phyloP scores from a whole-genome alignment of 2,797 vertebrate species.

The Australoheros facetus region DNA sequence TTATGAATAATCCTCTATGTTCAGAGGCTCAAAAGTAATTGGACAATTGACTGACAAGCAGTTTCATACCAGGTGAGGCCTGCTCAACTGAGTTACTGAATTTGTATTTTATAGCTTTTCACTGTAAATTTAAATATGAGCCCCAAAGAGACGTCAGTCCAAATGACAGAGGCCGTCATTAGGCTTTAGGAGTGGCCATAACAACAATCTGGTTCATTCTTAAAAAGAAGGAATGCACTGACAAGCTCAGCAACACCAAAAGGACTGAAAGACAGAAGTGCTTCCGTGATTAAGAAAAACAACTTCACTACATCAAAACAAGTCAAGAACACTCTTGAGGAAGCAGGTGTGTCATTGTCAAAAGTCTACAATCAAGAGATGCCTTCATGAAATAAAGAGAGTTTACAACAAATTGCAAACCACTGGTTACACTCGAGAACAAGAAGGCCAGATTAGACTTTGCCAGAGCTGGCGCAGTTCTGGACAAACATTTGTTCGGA shows the following conservation, averaged over 20 bases:
- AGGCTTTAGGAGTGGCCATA: not conserved
- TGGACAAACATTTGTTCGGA: not conserved
- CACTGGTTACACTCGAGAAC: not conserved
- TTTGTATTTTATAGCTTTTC: constrained; percentile 1
- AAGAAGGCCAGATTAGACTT: not conserved
- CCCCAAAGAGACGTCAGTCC: not conserved
- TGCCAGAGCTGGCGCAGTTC: not conserved
- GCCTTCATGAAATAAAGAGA: too few species aligned
- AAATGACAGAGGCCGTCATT: not conserved
- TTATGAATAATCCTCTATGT: not conserved
- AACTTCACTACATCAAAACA: not conserved
- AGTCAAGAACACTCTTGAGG: not conserved
- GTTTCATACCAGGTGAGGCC: not conserved
- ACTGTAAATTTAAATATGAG: not conserved
- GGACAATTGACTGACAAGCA: not conserved
- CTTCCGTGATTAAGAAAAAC: not conserved
- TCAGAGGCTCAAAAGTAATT: not conserved
- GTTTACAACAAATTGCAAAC: not conserved
- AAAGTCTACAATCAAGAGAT: not conserved
- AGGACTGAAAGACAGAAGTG: too few species aligned
- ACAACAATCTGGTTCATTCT: too few species aligned
- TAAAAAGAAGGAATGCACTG: too few species aligned
- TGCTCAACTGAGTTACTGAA: not conserved
- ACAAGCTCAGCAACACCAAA: too few species aligned
- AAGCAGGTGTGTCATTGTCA: not conserved